A percentile compares a stretch with the other conserved stretches of the same genome.
phyloP scores from a whole-genome alignment of 1,140 invertebrate genomes.

The Parapsyche elsis region DNA sequence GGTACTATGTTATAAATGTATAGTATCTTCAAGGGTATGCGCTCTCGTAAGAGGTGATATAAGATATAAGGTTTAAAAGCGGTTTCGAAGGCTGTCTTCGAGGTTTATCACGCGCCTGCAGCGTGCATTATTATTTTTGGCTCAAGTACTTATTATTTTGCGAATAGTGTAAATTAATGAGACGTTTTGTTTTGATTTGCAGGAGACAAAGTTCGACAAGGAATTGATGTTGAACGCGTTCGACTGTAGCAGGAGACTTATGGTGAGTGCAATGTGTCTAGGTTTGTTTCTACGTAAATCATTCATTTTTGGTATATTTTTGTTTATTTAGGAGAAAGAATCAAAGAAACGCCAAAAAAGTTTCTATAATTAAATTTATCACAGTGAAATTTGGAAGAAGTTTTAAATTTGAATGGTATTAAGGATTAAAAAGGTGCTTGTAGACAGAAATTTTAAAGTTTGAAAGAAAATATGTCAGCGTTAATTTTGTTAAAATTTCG shows the following conservation, averaged over 20 bases:
- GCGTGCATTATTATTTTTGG: neutral
- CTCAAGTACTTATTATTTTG: neutral
- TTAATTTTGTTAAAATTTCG: no score
- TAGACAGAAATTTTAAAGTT: no score
- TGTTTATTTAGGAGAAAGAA: no score
- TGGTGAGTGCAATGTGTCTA: constrained; percentile 4
- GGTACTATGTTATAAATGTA: no score
- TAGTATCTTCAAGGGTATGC: neutral
- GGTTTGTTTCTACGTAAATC: no score
- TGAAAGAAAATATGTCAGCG: no score
- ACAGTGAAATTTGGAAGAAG: no score
- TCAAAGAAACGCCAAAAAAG: no score
- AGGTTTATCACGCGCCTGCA: neutral
- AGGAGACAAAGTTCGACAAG: neutral
- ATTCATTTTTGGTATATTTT: no score
- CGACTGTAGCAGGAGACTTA: neutral
- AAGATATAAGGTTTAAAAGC: neutral
- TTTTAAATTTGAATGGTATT: no score
- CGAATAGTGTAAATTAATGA: neutral
- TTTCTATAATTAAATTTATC: no score
- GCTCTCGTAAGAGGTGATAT: constrained; percentile 9
- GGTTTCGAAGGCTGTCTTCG: neutral
- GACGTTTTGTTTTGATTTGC: neutral
- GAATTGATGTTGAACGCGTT: neutral
- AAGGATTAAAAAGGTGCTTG: no score